A percentile compares a stretch with the other conserved stretches of the same genome.
phyloP scores from a whole-genome alignment of 2,797 vertebrate genomes.

The Setipinna tenuifilis region DNA sequence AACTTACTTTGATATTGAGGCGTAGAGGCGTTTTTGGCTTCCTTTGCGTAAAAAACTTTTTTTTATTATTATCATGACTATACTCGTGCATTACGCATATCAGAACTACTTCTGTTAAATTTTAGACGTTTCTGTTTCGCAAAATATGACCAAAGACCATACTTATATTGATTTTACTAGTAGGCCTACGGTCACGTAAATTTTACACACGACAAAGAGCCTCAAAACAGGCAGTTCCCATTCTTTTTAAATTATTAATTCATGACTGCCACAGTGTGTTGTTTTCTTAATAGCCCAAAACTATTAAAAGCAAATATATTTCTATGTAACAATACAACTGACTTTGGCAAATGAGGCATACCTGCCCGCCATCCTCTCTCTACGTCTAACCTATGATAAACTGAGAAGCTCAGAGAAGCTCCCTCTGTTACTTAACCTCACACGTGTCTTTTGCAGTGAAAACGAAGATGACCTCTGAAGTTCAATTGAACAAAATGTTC shows the following conservation, averaged over 20 bases:
- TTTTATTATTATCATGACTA: neutral
- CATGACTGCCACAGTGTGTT: neutral
- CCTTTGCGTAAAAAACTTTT: neutral
- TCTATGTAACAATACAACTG: neutral
- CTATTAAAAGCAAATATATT: neutral
- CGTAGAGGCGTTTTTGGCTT: neutral
- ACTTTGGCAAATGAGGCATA: neutral
- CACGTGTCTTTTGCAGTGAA: conserved; percentile 65
- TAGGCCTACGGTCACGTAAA: too few relatives aligned
- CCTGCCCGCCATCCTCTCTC: neutral
- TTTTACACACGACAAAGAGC: too few relatives aligned
- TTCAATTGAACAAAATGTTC: conserved; percentile 77
- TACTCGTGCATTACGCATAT: neutral
- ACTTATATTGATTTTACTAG: too few relatives aligned
- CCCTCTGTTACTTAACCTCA: conserved; percentile 67
- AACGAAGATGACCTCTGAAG: conserved; percentile 65
- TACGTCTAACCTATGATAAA: conserved; percentile 56
- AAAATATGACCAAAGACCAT: too few relatives aligned
- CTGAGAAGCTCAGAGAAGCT: conserved; percentile 54
- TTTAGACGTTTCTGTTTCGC: neutral
- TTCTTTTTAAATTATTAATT: neutral
- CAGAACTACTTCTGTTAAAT: neutral
- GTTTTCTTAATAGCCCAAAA: neutral
- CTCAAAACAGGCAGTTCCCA: too few relatives aligned
- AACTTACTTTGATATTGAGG: neutral